phyloP scores from a whole-genome alignment of 2,888 invertebrate genomes.

The Autographa pulchrina region DNA sequence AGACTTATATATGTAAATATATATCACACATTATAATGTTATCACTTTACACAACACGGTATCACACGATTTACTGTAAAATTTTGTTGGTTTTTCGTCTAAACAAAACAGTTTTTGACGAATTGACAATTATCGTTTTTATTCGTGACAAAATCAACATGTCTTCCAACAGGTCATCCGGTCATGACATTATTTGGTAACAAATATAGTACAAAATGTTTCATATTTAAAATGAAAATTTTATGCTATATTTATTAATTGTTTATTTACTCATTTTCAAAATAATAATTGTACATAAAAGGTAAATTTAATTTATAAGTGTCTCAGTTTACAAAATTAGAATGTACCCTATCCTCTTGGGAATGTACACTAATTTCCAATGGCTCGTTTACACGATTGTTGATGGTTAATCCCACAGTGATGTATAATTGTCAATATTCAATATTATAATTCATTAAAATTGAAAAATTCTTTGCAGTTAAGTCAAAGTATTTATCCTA shows the following conservation, averaged over 20 bases:
- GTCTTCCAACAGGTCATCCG: constrained; percentile 84
- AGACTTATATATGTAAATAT: constrained; percentile 77
- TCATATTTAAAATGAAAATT: neutral
- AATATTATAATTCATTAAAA: neutral
- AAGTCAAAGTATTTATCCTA: no score
- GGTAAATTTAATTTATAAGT: constrained; percentile 38
- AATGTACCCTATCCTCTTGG: constrained; percentile 20
- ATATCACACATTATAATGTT: constrained; percentile 83
- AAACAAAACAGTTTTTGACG: constrained; percentile 86
- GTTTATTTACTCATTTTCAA: neutral
- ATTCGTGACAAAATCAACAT: constrained; percentile 87
- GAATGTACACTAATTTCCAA: neutral
- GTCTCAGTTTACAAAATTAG: constrained; percentile 42
- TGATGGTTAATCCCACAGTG: neutral
- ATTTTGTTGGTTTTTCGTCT: constrained; percentile 82
- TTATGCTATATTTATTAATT: neutral
- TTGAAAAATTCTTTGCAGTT: no score
- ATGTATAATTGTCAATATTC: neutral
- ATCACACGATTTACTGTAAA: constrained; percentile 78
- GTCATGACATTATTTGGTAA: constrained; percentile 65
- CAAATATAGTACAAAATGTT: neutral
- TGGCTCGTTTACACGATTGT: neutral
- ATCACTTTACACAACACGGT: constrained; percentile 79
- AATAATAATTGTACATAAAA: constrained; percentile 4
- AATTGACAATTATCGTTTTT: constrained; percentile 85